Percentiles rank a stretch among this genome's conserved stretches.
phyloP scores from a whole-genome alignment of 2,113 vertebrate species.

The Gulo gulo region DNA sequence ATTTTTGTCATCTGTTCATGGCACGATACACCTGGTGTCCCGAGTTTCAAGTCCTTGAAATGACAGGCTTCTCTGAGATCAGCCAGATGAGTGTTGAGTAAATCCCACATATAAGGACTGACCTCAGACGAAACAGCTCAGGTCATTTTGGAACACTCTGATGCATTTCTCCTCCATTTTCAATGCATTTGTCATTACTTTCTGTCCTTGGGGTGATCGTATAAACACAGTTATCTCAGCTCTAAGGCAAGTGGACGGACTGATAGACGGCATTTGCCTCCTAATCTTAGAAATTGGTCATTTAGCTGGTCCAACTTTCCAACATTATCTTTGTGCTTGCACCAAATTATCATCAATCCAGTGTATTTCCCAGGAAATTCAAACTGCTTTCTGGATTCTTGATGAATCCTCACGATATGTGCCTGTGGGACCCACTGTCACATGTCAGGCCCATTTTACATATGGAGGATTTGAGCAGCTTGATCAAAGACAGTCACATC shows the following conservation, averaged over 20 bases:
- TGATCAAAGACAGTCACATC: neutral
- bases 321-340: neutral
- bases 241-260: neutral
- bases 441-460: constrained; percentile 60
- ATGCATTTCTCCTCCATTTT: neutral
- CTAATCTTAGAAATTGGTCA: neutral
- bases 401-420: neutral
- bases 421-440: neutral
- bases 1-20: neutral
- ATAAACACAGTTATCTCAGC: neutral
- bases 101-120: neutral
- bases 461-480: constrained; percentile 32
- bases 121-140: neutral
- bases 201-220: neutral
- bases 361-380: neutral
- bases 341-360: neutral
- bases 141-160: neutral
- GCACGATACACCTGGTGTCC: neutral
- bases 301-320: neutral
- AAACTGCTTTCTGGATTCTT: constrained; percentile 33
- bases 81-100: neutral
- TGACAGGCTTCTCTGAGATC: neutral
- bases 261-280: neutral
- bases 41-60: neutral
- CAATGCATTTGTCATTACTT: neutral